Conservation (phyloP, 2,888 invertebrate genomes). For the Graphium colonna region DNA sequence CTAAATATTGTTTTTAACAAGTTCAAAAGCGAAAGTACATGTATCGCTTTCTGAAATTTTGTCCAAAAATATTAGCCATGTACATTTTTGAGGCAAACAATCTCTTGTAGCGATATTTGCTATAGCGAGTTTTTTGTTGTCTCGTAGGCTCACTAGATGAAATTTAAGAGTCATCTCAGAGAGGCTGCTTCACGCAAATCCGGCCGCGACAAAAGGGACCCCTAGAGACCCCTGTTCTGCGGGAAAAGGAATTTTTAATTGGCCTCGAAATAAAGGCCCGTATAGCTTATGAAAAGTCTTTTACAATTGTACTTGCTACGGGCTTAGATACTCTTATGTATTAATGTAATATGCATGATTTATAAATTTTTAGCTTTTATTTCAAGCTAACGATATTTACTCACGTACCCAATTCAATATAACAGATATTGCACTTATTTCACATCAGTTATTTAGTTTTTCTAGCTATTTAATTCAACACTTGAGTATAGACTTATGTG, state of each 20-base stretch:
- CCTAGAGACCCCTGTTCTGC: slow-evolving; percentile 48
- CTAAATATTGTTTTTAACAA: too few species aligned
- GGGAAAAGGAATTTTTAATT: slow-evolving; percentile 69
- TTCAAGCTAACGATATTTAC: too few species aligned
- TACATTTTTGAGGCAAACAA: neutral
- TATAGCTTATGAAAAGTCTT: slow-evolving; percentile 38
- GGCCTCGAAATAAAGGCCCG: slow-evolving; percentile 62
- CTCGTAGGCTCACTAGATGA: slow-evolving; percentile 59
- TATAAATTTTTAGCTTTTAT: neutral
- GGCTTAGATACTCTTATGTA: slow-evolving; percentile 12
- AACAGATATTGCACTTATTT: too few species aligned
- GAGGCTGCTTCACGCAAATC: slow-evolving; percentile 52
- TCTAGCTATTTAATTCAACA: too few species aligned
- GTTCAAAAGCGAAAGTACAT: too few species aligned
- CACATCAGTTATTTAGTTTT: too few species aligned
- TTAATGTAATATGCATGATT: slow-evolving; percentile 2
- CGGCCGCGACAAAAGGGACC: slow-evolving; percentile 60
- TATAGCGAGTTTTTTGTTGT: slow-evolving; percentile 42
- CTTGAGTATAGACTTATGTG: too few species aligned
- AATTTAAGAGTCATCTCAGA: slow-evolving; percentile 62
- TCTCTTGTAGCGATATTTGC: slow-evolving; percentile 22
- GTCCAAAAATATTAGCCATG: neutral
- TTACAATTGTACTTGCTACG: slow-evolving; percentile 38
- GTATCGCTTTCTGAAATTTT: too few species aligned
- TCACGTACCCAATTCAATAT: too few species aligned